Conservation (phyloP, 2,888 invertebrate species). For the Rhodophaea formosa region DNA sequence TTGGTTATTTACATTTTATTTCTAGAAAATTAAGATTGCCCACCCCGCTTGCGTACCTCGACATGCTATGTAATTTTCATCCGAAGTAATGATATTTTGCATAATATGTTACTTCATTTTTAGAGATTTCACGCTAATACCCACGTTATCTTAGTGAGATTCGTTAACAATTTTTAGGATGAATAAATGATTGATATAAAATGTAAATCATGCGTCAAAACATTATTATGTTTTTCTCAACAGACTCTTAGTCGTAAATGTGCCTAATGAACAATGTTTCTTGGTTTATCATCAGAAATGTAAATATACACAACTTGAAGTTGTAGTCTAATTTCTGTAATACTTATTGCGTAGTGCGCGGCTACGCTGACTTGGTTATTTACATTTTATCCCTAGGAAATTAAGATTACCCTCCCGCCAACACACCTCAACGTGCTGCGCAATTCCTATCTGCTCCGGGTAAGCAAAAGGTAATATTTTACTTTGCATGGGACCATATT, state of each 20-base stretch:
- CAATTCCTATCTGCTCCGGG: conserved; percentile 57
- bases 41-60: conserved; percentile 31
- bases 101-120: not conserved
- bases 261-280: too few relatives aligned
- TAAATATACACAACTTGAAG: too few relatives aligned
- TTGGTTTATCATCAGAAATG: too few relatives aligned
- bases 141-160: too few relatives aligned
- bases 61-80: conserved; percentile 53
- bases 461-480: conserved; percentile 58
- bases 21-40: conserved; percentile 59
- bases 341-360: conserved; percentile 17
- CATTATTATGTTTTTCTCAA: too few relatives aligned
- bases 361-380: conserved; percentile 37
- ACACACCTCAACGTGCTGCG: conserved; percentile 36
- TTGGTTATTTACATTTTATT: conserved; percentile 58
- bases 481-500: conserved; percentile 49
- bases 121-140: too few relatives aligned
- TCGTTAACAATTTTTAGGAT: too few relatives aligned
- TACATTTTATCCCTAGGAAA: conserved; percentile 61
- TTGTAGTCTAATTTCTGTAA: not conserved
- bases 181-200: too few relatives aligned
- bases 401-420: conserved; percentile 51
- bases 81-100: conserved; percentile 24
- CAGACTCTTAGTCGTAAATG: too few relatives aligned
- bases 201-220: too few relatives aligned